These are phyloP conservation scores for Gobius niger DNA, from an alignment of 2,113 vertebrate species.

Conservation along the genomic window DNA sequence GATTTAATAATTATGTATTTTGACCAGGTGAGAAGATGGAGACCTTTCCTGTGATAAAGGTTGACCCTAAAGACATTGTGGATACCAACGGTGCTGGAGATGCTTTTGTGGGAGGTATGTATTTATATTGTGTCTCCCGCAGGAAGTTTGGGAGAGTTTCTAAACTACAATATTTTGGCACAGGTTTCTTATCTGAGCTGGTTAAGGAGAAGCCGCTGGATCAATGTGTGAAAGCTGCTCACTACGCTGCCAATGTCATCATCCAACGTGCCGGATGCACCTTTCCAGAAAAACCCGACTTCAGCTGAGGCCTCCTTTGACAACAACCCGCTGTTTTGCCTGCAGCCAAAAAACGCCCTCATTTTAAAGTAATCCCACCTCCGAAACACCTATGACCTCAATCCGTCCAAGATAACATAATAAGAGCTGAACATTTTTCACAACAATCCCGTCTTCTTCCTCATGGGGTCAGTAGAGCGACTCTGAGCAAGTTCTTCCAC, in stretches of 20 bases:
- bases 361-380: background rate
- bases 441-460: conserved; percentile 70
- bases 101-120: conserved; percentile 95
- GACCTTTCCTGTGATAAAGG: conserved; percentile 86
- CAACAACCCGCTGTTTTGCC: conserved; percentile 11
- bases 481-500: background rate
- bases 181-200: conserved; percentile 94
- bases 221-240: conserved; percentile 88
- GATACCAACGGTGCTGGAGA: conserved; percentile 98
- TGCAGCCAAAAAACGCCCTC: conserved; percentile 1
- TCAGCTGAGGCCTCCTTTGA: conserved; percentile 79
- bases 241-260: conserved; percentile 93
- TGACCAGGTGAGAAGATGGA: conserved; percentile 80
- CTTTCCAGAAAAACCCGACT: conserved; percentile 94
- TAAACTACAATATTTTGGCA: background rate
- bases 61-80: conserved; percentile 90
- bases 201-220: conserved; percentile 86
- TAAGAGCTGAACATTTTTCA: conserved; percentile 45
- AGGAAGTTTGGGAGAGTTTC: background rate
- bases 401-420: conserved; percentile 6
- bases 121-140: conserved; percentile 4
- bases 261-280: conserved; percentile 91
- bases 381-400: background rate
- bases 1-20: conserved; percentile 38
- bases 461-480: conserved; percentile 34